These are phyloP conservation scores for Cervus canadensis DNA, from an alignment of 2,113 vertebrate species.

Conservation along the genomic window DNA sequence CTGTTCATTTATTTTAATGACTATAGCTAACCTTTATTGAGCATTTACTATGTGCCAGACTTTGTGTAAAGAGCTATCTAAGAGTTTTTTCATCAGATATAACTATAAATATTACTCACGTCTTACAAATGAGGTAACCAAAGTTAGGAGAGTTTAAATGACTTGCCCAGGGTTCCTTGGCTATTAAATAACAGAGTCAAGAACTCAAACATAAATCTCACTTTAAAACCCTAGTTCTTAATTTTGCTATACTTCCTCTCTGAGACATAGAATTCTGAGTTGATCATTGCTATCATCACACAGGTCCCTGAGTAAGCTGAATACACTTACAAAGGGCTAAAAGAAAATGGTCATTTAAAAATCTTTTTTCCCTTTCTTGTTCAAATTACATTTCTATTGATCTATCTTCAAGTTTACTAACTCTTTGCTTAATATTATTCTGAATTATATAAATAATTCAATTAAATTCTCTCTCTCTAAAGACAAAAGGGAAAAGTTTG, in stretches of 20 bases:
- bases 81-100: not conserved
- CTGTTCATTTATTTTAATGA: not conserved
- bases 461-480: not conserved
- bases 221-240: not conserved
- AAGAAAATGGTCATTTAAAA: not conserved
- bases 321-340: not conserved
- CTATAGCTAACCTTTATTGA: not conserved
- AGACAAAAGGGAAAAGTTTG: not conserved
- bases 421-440: not conserved
- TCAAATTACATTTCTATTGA: not conserved
- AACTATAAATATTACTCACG: not conserved
- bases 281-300: not conserved
- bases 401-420: not conserved
- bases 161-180: not conserved
- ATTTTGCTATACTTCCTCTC: not conserved
- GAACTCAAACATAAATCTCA: not conserved
- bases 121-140: not conserved
- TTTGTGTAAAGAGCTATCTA: not conserved
- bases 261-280: not conserved
- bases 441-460: not conserved
- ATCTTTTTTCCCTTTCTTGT: not conserved
- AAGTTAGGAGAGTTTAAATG: not conserved
- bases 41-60: not conserved
- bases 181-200: not conserved
- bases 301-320: not conserved